A percentile compares a stretch with the other conserved stretches of the same genome.
Conservation (phyloP, 2,113 vertebrate genomes). For the Erythrolamprus reginae region DNA sequence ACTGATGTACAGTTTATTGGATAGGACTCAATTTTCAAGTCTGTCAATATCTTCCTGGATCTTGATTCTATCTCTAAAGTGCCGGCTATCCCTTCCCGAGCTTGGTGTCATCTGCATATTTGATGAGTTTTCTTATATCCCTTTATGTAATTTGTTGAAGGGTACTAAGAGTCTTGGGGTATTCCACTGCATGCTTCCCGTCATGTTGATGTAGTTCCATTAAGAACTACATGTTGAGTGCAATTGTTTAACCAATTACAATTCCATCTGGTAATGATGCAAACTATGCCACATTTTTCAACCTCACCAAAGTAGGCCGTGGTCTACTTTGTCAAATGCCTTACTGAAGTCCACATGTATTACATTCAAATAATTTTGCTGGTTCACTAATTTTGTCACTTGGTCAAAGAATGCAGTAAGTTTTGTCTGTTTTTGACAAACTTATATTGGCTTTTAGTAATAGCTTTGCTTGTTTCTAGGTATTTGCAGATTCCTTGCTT, state of each 20-base stretch:
- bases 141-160: neutral
- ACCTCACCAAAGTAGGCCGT: neutral
- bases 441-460: neutral
- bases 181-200: neutral
- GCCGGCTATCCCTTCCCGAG: neutral
- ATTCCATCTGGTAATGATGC: neutral
- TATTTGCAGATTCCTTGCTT: neutral
- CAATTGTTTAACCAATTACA: neutral
- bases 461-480: neutral
- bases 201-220: neutral
- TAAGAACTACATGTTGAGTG: neutral
- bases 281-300: neutral
- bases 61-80: neutral
- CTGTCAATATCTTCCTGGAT: neutral
- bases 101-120: neutral
- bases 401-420: neutral
- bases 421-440: neutral
- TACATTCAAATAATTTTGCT: neutral
- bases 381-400: neutral
- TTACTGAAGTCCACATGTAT: neutral
- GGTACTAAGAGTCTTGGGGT: neutral
- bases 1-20: neutral
- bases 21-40: neutral
- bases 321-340: neutral
- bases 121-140: neutral